These are phyloP conservation scores for Struthio camelus DNA, from an alignment of 2,113 vertebrate genomes.

Conservation along the genomic window DNA sequence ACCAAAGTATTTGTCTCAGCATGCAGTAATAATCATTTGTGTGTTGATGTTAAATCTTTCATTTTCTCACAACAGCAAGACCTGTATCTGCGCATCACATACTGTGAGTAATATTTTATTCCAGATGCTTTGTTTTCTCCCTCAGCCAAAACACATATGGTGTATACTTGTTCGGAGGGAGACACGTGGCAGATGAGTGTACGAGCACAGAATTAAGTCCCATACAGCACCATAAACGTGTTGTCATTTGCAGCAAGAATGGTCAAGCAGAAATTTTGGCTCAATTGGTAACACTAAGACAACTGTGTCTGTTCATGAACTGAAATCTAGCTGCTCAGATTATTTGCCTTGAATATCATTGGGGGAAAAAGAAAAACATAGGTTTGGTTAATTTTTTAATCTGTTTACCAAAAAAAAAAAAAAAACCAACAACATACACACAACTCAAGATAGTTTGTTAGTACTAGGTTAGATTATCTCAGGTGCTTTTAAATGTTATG, in stretches of 20 bases:
- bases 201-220: neutral
- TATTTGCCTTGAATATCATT: neutral
- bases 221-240: neutral
- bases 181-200: neutral
- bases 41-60: neutral
- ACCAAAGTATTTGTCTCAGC: neutral
- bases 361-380: neutral
- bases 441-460: neutral
- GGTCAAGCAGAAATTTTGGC: neutral
- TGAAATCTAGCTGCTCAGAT: neutral
- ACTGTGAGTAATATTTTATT: neutral
- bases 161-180: neutral
- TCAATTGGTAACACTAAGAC: neutral
- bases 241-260: neutral
- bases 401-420: neutral
- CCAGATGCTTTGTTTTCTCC: neutral
- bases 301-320: neutral
- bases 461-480: neutral
- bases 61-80: neutral
- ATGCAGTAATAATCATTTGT: neutral
- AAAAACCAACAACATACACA: neutral
- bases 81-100: neutral
- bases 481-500: neutral
- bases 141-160: neutral
- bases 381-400: neutral